Percentiles rank a stretch among this genome's conserved stretches.
phyloP scores from a whole-genome alignment of 2,113 vertebrate genomes.

The Ailuropoda melanoleuca region DNA sequence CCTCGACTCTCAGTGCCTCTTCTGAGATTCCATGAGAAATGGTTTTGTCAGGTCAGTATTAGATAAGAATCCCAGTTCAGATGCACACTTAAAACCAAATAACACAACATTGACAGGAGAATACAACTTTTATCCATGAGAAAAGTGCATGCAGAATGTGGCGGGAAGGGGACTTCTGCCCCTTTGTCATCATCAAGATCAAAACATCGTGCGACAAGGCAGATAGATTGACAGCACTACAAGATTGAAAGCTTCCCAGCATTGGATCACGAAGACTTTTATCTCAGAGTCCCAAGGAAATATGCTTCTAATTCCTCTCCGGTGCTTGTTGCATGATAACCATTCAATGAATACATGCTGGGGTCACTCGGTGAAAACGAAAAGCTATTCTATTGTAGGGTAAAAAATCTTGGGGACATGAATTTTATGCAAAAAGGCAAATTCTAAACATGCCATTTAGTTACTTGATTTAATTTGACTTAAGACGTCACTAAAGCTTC shows the following conservation, averaged over 20 bases:
- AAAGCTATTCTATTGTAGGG: neutral
- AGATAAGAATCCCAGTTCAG: neutral
- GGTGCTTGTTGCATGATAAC: neutral
- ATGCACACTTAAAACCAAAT: neutral
- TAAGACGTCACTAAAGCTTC: neutral
- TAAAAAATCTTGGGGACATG: neutral
- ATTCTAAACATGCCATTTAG: neutral
- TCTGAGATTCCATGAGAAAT: neutral
- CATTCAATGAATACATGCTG: neutral
- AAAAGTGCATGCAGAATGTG: neutral
- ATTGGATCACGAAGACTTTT: neutral
- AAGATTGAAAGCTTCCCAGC: neutral
- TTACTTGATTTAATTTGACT: slow-evolving; percentile 3
- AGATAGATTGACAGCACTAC: neutral
- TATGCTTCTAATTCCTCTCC: neutral
- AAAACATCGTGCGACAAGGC: neutral
- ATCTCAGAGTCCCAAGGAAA: neutral
- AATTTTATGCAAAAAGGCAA: neutral
- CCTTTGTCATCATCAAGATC: neutral
- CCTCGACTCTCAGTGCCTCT: neutral
- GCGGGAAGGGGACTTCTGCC: neutral
- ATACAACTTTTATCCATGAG: neutral
- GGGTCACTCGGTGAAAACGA: neutral
- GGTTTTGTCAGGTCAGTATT: neutral
- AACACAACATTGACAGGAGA: neutral